Evolutionary conservation across 2,888 invertebrate genomes (phyloP), one percentile per base, ranked within the genome.

Genomic region (Netelia inedita): DNA sequence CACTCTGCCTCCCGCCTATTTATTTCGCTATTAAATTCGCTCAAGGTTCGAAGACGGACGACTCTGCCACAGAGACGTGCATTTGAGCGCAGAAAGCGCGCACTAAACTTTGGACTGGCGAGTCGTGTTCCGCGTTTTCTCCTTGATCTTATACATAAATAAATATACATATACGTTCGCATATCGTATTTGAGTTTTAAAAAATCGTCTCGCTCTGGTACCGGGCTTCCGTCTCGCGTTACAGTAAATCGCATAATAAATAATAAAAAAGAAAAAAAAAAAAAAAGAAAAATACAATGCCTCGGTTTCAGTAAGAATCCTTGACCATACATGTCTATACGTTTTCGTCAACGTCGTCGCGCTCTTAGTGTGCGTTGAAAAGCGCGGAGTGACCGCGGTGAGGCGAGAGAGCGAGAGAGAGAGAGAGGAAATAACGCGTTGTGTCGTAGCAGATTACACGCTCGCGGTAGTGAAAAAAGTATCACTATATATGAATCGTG

Each of bases 31-130:
- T 73, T 84, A 84, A 85, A 81, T 73, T 83, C 73, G 74, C 28
- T 81, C 84, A 82, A 86, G 85, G 79, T 69, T 85, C 68, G 59
- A 21, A 66, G 57, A 19, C 57, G 50, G 57, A 85, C 78, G 53
- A 28, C 46, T 57, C 71, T 75, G 35, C 35, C 35, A 6, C 35
- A 6, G 72, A 57, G 78, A 41, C 63, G 69, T 53, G 73, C 43
- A 83, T 80, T 83, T 74, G 83, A 80, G 83, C 83, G 80, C 82
- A 66, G 55, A 69, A 80, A 68, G 53, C 85, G 73, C 83, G 83
- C 78, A 75, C 78, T 81, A 68, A 81, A 85, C 85, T 78, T 85
- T 81, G 79, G 66, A 79, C 76, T 21, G 10, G 35, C 41, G 66
- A 21, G 79, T 53, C 55, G n/a, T 1, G n/a, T 55, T 9, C 19